Conservation (phyloP, 37 sponge, comb jelly and placozoan species). For the Tethya wilhelma region DNA sequence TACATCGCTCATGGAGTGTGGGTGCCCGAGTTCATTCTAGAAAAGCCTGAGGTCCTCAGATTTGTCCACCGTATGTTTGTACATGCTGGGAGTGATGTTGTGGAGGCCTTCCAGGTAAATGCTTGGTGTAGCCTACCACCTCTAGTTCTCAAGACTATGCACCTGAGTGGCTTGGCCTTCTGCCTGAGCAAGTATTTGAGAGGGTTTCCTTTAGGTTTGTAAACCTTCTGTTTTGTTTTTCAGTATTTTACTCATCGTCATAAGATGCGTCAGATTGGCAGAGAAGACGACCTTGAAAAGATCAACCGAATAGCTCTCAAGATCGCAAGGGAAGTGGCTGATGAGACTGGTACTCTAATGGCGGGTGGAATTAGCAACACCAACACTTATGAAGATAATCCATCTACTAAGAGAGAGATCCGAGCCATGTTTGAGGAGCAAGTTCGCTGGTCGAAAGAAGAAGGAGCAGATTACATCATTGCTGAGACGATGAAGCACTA, state of each 20-base stretch:
- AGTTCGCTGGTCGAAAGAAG: constrained; percentile 63
- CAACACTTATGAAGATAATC: constrained; percentile 30
- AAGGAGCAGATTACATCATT: constrained; percentile 70
- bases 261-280: constrained; percentile 51
- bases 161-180: too few relatives aligned
- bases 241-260: constrained; percentile 62
- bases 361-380: constrained; percentile 61
- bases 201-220: too few relatives aligned
- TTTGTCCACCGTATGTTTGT: constrained; percentile 51
- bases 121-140: constrained; percentile 13
- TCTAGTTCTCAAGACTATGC: too few relatives aligned
- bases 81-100: constrained; percentile 68
- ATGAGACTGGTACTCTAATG: constrained; percentile 43
- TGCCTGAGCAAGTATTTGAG: too few relatives aligned
- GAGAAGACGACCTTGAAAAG: constrained; percentile 55
- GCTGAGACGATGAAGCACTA: constrained; percentile 48
- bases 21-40: constrained; percentile 64
- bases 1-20: constrained; percentile 56
- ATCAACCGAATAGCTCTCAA: constrained; percentile 57
- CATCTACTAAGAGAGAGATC: constrained; percentile 1
- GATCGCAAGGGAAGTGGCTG: constrained; percentile 62
- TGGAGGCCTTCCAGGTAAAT: constrained; percentile 63
- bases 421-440: constrained; percentile 57
- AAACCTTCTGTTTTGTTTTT: constrained; percentile 8
- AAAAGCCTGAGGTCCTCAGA: constrained; percentile 50